Evolutionary conservation across 1,140 invertebrate genomes (phyloP).

Genomic region (Hylaeus anthracinus): DNA sequence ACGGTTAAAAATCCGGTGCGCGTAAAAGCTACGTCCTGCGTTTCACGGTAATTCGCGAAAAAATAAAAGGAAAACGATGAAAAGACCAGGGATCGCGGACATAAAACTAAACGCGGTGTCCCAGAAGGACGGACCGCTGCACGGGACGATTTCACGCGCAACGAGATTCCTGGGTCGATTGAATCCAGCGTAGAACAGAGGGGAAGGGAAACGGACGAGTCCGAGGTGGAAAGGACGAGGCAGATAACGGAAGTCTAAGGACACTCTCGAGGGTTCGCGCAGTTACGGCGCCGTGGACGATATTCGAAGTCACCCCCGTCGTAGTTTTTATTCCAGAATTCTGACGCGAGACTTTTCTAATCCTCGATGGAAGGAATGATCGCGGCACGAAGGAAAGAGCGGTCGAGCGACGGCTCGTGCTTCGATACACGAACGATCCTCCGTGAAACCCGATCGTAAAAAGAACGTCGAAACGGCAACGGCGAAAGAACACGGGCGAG

Average conservation of each 20-base stretch:
- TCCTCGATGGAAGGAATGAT: slow-evolving; percentile 43
- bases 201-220: slow-evolving; percentile 14
- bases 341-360: slow-evolving; percentile 48
- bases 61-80: too few relatives aligned
- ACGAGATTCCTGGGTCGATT: slow-evolving; percentile 45
- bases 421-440: not conserved
- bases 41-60: too few relatives aligned
- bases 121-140: slow-evolving; percentile 33
- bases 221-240: not conserved
- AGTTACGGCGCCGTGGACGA: slow-evolving; percentile 41
- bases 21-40: too few relatives aligned
- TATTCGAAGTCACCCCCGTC: slow-evolving; percentile 4
- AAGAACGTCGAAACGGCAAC: not conserved
- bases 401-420: not conserved
- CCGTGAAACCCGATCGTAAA: not conserved
- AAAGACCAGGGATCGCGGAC: not conserved
- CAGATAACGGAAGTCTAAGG: slow-evolving; percentile 47
- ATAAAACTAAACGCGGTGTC: slow-evolving; percentile 47
- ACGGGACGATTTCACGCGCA: slow-evolving; percentile 23
- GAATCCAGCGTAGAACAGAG: slow-evolving; percentile 36
- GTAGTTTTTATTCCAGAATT: slow-evolving; percentile 21
- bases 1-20: too few relatives aligned
- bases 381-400: not conserved
- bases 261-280: slow-evolving; percentile 46
- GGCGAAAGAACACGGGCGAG: not conserved